A percentile compares a stretch with the other conserved stretches of the same genome.
phyloP scores from a whole-genome alignment of 2,888 invertebrate genomes.

The Carpatolechia fugitivella region DNA sequence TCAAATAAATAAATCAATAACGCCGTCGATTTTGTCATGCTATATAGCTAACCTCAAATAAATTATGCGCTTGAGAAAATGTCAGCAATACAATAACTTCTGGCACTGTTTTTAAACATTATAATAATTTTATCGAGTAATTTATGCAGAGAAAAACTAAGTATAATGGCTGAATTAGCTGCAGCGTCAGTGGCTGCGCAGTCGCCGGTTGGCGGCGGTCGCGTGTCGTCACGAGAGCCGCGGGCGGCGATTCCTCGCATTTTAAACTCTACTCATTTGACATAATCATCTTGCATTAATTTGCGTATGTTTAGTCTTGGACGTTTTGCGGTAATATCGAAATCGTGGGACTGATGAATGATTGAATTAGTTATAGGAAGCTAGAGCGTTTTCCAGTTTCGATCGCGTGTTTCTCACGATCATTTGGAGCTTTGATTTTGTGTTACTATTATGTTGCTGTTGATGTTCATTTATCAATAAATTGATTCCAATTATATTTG shows the following conservation, averaged over 20 bases:
- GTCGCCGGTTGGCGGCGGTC: conserved; percentile 36
- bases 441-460: background rate
- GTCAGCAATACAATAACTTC: no score
- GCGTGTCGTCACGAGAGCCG: conserved; percentile 64
- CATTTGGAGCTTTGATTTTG: background rate
- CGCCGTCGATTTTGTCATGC: no score
- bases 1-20: no score
- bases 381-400: conserved; percentile 5
- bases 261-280: conserved; percentile 6
- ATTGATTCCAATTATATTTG: background rate
- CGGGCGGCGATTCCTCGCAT: conserved; percentile 1
- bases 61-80: no score
- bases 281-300: conserved; percentile 30
- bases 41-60: no score
- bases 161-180: conserved; percentile 2
- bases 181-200: conserved; percentile 38
- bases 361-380: background rate
- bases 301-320: conserved; percentile 24
- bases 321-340: background rate
- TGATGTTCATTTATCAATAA: background rate
- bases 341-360: background rate
- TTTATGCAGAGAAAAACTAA: background rate
- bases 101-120: no score
- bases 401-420: conserved; percentile 16
- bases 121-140: background rate